Evolutionary conservation across 2,888 invertebrate genomes (phyloP), one percentile per base, ranked within the genome.

Genomic region (Caenorhabditis sp.): DNA sequence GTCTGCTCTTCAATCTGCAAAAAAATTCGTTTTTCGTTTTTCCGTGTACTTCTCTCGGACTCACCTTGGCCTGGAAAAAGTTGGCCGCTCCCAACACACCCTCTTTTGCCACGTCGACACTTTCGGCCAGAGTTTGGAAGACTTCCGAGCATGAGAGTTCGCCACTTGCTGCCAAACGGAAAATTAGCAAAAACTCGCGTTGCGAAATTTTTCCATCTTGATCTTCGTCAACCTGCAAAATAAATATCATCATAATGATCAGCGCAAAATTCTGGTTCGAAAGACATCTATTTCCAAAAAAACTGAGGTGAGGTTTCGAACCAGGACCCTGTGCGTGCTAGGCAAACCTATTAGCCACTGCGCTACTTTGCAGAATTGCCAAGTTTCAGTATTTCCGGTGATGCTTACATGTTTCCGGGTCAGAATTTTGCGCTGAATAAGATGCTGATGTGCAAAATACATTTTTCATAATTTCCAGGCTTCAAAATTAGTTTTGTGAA

Each of bases 91-190:
- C 81, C 21, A 78, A 68, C 14, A 82, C 82, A 43, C 82, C 82
- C 64, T 82, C 82, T 62, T 82, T 82, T n/a, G 81, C 66, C 17
- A 82, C 82, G 53, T 82, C 82, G 31, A 82, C 76, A 50, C 73
- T 78, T 24, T 79, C 82, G 1, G 82, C 82, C 36, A 82, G 66
- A 14, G 79, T 76, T 31, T 76, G 72, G 74, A 82, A 81, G 4
- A 97, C 90, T 0, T 95, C 95, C 17, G 94, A 94, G 87, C 94
- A 93, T 58, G 92, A 92, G 66, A 97, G 90, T 89, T 96, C 95
- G 0, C 96, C 96, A 23, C 94, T 93, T 74, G 93, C 92, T 0
- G 96, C 95, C 90, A 96, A 95, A 74, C 94, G 91, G 90, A 91
- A 91, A 78, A 91, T 91, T 79, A 91, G 88, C 83, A 91, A 88